A percentile compares a stretch with the other conserved stretches of the same genome.
These are phyloP conservation scores for Drosophila auraria DNA, from an alignment of 1,140 invertebrate species.

Conservation along the genomic window DNA sequence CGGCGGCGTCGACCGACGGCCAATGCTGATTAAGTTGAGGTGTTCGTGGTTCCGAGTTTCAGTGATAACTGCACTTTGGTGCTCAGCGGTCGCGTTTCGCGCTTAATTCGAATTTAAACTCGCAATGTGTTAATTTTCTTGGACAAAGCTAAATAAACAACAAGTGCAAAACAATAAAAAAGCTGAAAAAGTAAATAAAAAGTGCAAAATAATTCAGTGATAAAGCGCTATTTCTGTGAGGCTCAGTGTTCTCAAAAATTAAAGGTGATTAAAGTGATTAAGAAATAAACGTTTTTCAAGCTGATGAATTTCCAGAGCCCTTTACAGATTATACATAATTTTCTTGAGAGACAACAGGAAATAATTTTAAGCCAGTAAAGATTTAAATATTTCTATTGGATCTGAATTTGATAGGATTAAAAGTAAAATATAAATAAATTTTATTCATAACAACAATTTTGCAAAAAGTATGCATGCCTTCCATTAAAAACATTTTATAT, in stretches of 20 bases:
- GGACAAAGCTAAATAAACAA: background rate
- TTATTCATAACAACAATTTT: too few relatives aligned
- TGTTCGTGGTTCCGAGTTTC: constrained; percentile 47
- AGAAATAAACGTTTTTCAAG: background rate
- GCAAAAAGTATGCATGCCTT: too few relatives aligned
- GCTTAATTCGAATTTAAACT: constrained; percentile 19
- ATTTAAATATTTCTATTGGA: too few relatives aligned
- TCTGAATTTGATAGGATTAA: too few relatives aligned
- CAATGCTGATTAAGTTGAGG: constrained; percentile 62
- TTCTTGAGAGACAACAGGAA: too few relatives aligned
- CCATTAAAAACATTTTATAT: too few relatives aligned
- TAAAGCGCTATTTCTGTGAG: background rate
- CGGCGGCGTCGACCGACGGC: constrained; percentile 23
- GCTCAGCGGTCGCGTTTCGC: constrained; percentile 45
- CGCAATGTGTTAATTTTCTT: constrained; percentile 14
- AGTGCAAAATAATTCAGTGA: too few relatives aligned
- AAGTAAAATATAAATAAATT: too few relatives aligned
- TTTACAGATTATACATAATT: too few relatives aligned
- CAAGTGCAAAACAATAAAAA: background rate
- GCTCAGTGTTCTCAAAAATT: background rate
- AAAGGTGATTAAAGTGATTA: constrained; percentile 4
- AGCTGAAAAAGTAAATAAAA: too few relatives aligned
- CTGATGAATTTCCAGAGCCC: too few relatives aligned
- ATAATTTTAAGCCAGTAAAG: too few relatives aligned
- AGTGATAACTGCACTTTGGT: constrained; percentile 72